Evolutionary conservation across 2,797 vertebrate species (phyloP).

Genomic region (Allobates femoralis): DNA sequence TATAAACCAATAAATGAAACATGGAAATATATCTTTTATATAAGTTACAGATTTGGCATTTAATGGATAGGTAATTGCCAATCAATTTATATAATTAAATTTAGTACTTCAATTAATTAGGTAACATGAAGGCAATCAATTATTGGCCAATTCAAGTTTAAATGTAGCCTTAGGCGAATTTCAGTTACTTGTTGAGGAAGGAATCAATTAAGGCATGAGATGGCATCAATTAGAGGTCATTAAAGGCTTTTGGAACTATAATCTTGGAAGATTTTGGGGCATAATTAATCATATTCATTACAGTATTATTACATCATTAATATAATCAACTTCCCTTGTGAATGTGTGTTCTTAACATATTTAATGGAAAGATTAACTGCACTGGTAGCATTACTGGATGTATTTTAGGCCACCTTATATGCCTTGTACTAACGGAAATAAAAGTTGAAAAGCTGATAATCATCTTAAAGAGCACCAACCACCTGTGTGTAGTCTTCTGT

Average conservation of each 20-base stretch:
- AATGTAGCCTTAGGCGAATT: conserved; percentile 33
- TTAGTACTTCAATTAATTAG: conserved; percentile 11
- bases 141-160: conserved; percentile 27
- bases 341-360: background rate
- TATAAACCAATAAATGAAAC: background rate
- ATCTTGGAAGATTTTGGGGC: background rate
- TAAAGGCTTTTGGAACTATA: background rate
- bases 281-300: conserved; percentile 20
- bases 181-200: conserved; percentile 33
- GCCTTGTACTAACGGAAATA: background rate
- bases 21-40: background rate
- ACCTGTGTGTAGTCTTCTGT: too few species aligned
- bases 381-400: background rate
- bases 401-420: conserved; percentile 59
- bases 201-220: conserved; percentile 31
- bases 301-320: conserved; percentile 17
- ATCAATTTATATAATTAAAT: conserved; percentile 33
- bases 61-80: background rate
- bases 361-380: background rate
- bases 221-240: conserved; percentile 37
- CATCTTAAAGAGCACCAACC: too few species aligned
- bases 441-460: too few species aligned
- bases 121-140: conserved; percentile 3
- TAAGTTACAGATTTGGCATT: conserved; percentile 30
- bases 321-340: background rate